These are phyloP conservation scores for Heliconius hermathena DNA, from an alignment of 1,140 invertebrate genomes.

Conservation along the genomic window DNA sequence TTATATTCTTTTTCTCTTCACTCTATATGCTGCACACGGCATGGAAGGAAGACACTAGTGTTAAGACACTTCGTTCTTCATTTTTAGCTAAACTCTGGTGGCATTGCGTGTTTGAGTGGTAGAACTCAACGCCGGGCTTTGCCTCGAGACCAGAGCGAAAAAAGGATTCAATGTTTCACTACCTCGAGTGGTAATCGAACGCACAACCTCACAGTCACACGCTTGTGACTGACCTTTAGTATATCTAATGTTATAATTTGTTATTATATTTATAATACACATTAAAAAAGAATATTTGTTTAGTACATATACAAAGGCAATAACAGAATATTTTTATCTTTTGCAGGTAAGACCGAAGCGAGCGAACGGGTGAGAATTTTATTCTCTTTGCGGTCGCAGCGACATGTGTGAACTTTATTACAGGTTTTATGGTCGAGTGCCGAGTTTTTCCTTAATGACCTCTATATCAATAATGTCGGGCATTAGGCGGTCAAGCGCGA, in stretches of 20 bases:
- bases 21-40: no score
- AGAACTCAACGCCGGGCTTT: no score
- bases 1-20: no score
- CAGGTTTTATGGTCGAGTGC: slow-evolving; percentile 58
- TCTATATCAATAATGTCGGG: slow-evolving; percentile 47
- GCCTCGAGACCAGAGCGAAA: no score
- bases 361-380: slow-evolving; percentile 67
- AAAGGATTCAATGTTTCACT: no score
- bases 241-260: neutral
- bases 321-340: slow-evolving; percentile 63
- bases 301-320: neutral
- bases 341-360: slow-evolving; percentile 69
- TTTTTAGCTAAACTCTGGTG: no score
- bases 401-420: slow-evolving; percentile 74
- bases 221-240: neutral
- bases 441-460: slow-evolving; percentile 46
- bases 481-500: slow-evolving; percentile 38
- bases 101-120: no score
- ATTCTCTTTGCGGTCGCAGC: slow-evolving; percentile 57
- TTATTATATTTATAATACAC: neutral
- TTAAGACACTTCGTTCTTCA: no score
- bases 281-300: no score
- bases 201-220: no score
- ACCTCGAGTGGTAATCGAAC: no score
- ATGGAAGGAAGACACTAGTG: no score